phyloP scores from a whole-genome alignment of 2,113 vertebrate species.

The Herpetotheres cachinnans region DNA sequence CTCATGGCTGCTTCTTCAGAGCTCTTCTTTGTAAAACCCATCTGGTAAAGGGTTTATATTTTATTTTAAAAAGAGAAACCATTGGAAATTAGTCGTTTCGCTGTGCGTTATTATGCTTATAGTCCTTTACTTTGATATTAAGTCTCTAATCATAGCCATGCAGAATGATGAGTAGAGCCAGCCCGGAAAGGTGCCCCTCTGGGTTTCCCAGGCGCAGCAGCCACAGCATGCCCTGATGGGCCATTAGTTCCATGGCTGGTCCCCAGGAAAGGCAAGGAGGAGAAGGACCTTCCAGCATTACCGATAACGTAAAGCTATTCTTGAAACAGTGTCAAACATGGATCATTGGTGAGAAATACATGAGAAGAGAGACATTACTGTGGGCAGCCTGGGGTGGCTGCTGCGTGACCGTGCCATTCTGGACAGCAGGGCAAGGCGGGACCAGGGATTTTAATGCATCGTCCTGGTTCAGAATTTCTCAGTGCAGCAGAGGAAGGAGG shows the following conservation, averaged over 20 bases:
- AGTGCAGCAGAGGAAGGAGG: not conserved
- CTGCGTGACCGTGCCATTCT: not conserved
- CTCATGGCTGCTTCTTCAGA: not conserved
- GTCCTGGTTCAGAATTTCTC: not conserved
- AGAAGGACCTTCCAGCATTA: not conserved
- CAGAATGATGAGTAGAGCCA: not conserved
- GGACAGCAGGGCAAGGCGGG: accelerated
- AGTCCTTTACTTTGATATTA: slow-evolving; percentile 29
- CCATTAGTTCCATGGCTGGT: not conserved
- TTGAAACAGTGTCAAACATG: not conserved
- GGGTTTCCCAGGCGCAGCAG: not conserved
- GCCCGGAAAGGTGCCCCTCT: not conserved
- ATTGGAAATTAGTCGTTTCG: not conserved
- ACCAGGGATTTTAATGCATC: no score
- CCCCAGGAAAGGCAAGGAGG: not conserved
- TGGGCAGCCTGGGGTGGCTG: not conserved
- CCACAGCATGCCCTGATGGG: not conserved
- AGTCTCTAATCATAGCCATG: not conserved
- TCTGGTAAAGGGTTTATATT: not conserved
- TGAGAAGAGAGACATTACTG: accelerated
- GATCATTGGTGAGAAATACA: not conserved
- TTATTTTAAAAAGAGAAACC: not conserved
- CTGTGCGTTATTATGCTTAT: not conserved
- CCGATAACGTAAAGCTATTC: not conserved
- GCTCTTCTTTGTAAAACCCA: not conserved